Conservation (phyloP, 2,888 invertebrate genomes). For the Philaethria dido region DNA sequence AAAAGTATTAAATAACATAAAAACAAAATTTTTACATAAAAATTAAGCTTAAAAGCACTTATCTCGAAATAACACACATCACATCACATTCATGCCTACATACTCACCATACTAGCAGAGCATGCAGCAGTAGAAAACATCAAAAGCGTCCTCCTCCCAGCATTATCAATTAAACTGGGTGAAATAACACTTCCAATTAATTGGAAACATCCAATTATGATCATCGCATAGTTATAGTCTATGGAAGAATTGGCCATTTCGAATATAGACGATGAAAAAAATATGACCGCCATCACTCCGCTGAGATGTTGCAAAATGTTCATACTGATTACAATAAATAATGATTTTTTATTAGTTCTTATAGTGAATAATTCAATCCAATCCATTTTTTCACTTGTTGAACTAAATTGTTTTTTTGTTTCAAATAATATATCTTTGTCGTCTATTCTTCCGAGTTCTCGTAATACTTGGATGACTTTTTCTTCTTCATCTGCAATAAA, state of each 20-base stretch:
- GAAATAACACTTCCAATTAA: constrained; percentile 32
- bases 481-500: constrained; percentile 50
- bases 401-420: constrained; percentile 43
- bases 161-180: constrained; percentile 36
- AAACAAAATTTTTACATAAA: no score
- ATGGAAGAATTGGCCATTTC: constrained; percentile 39
- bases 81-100: no score
- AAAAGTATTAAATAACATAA: no score
- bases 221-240: constrained; percentile 32
- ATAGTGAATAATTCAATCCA: constrained; percentile 55
- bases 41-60: no score
- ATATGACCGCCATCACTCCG: constrained; percentile 36
- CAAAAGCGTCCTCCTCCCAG: constrained; percentile 35
- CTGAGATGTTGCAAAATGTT: constrained; percentile 46
- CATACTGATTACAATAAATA: constrained; percentile 53
- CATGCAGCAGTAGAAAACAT: constrained; percentile 35
- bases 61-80: no score
- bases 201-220: constrained; percentile 40
- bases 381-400: constrained; percentile 42
- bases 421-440: constrained; percentile 51
- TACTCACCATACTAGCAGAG: constrained; percentile 39
- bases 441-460: constrained; percentile 51
- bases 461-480: constrained; percentile 49
- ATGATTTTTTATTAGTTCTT: constrained; percentile 55
- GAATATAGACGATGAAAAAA: constrained; percentile 41